Evolutionary conservation across 2,888 invertebrate genomes (phyloP), one percentile per base, ranked within the genome.

Genomic region (Pandemis heparana): DNA sequence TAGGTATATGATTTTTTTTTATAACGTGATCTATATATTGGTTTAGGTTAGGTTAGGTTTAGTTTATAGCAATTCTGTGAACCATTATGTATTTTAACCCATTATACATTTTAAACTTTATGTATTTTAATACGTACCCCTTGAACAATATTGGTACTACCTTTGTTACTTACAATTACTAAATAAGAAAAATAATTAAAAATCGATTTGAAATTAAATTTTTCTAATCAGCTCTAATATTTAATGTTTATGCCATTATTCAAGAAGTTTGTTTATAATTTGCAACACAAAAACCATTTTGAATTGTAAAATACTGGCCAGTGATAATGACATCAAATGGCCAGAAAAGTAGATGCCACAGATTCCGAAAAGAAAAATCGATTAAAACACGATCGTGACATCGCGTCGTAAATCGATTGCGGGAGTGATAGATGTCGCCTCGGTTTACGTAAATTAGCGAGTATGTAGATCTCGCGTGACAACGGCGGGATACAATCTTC

Each of bases 401-500:
- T 69, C 63, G 48, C 43, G 48, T 73, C 62, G 72, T 72, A 72
- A 73, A 73, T 69, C 73, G 73, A 67, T 64, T 64, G 63, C 43
- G 23, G 48, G 73, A 69, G 63, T 69, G 73, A 73, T 69, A 63
- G 68, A 73, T 64, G 73, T 59, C 51, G 63, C 63, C 68, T 63
- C 41, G 12, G 63, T 39, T 48, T 56, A 69, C 46, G 63, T 73
- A 73, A 64, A 69, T 69, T 73, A 68, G 65, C 46, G 48, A 63
- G 65, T 66, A 70, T 38, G 48, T 61, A 56, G 61, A 62, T 51
- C 56, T 75, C 53, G 71, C 71, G 77, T 77, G 72, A 64, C 70
- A 72, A 10, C 75, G 75, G 67, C 69, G 53, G 38, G 82, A 83
- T 80, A 80, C 56, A 60, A 82, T 83, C 80, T 59, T 74, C 74